Conservation (phyloP, 2,888 invertebrate genomes). For the Eupithecia insigniata region DNA sequence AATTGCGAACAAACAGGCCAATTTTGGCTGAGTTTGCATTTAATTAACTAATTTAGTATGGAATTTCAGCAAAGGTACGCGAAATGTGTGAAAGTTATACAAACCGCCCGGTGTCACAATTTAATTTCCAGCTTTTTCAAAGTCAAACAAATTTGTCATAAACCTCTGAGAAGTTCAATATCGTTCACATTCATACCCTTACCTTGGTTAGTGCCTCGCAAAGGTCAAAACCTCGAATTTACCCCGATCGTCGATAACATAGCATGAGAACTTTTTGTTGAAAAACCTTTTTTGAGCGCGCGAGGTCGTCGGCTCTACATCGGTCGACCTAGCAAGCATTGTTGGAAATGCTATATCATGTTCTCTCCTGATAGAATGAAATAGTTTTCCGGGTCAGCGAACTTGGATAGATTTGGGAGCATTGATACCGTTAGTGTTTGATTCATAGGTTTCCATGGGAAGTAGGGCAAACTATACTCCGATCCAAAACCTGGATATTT, state of each 20-base stretch:
- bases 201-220: conserved; percentile 22
- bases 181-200: conserved; percentile 21
- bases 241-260: conserved; percentile 34
- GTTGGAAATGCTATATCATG: conserved; percentile 31
- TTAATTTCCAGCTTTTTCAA: not conserved
- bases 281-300: conserved; percentile 40
- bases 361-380: conserved; percentile 28
- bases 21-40: not conserved
- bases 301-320: conserved; percentile 37
- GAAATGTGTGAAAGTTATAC: not conserved
- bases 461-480: not conserved
- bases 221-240: conserved; percentile 39
- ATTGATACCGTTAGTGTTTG: conserved; percentile 19
- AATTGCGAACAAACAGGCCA: not conserved
- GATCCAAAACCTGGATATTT: too few relatives aligned
- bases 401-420: conserved; percentile 31
- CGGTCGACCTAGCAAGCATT: conserved; percentile 33
- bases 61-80: too few relatives aligned
- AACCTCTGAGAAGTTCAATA: conserved; percentile 30
- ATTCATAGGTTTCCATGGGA: conserved; percentile 17
- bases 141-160: not conserved
- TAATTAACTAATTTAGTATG: too few relatives aligned
- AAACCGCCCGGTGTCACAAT: not conserved
- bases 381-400: conserved; percentile 43
- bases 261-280: conserved; percentile 43